Evolutionary conservation across 2,113 vertebrate genomes (phyloP).

Genomic region (Podilymbus podiceps): DNA sequence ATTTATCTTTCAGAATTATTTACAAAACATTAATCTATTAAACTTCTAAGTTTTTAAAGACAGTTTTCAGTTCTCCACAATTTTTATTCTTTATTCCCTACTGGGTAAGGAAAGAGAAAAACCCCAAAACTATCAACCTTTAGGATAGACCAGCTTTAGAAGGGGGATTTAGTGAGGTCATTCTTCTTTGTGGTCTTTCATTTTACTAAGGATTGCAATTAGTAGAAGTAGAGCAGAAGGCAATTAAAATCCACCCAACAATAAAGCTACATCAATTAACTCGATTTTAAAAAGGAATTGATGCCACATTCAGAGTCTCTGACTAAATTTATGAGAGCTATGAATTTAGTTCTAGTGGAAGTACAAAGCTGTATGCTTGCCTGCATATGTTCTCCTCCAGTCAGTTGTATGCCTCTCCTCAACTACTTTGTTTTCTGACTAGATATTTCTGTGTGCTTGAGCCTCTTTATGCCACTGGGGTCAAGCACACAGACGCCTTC

Average conservation of each 20-base stretch:
- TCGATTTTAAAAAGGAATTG: background rate
- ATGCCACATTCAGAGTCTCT: background rate
- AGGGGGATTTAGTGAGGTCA: background rate
- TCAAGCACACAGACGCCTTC: background rate
- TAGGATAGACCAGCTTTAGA: background rate
- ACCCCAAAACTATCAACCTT: background rate
- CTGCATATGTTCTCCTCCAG: background rate
- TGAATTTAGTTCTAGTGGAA: background rate
- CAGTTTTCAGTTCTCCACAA: background rate
- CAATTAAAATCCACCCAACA: background rate
- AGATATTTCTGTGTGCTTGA: background rate
- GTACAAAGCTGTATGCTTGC: background rate
- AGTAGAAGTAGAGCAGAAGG: background rate
- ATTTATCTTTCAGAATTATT: background rate
- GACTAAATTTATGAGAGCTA: background rate
- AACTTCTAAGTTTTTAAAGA: background rate
- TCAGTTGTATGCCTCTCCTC: background rate
- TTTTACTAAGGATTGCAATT: background rate
- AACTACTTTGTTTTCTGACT: background rate
- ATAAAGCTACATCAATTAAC: background rate
- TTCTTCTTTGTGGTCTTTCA: background rate
- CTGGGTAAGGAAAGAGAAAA: background rate
- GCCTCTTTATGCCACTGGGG: background rate
- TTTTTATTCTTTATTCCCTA: background rate
- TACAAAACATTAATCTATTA: background rate